phyloP scores from a whole-genome alignment of 2,888 invertebrate genomes.

The Eupithecia tripunctaria region DNA sequence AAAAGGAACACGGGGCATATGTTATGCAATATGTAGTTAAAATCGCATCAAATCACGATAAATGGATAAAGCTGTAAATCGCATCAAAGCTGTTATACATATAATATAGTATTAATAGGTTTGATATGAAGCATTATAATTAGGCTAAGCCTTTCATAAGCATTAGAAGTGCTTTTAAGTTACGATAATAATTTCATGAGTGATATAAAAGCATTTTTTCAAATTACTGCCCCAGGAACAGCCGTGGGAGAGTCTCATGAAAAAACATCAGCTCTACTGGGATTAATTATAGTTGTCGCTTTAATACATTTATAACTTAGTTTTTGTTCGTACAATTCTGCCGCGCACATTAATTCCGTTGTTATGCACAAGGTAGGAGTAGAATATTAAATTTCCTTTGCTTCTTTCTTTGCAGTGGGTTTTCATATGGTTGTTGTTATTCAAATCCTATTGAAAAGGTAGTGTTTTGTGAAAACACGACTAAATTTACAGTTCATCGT shows the following conservation, averaged over 20 bases:
- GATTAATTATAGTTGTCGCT: conserved; percentile 55
- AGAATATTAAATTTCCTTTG: conserved; percentile 33
- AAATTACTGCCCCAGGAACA: background rate
- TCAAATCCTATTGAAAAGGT: conserved; percentile 24
- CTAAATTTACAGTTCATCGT: background rate
- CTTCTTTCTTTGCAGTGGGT: conserved; percentile 13
- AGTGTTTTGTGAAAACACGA: background rate
- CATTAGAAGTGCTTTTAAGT: background rate
- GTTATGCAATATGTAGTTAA: too few species aligned
- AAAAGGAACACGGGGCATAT: too few species aligned
- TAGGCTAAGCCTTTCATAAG: background rate
- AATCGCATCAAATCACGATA: background rate
- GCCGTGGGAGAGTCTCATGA: background rate
- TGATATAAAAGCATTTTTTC: background rate
- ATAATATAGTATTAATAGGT: too few species aligned
- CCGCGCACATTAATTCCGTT: conserved; percentile 43
- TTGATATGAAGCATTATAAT: background rate
- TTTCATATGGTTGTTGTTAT: conserved; percentile 34
- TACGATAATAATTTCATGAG: background rate
- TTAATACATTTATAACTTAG: conserved; percentile 52
- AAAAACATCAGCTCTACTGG: conserved; percentile 31
- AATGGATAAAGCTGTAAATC: background rate
- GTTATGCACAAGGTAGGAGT: conserved; percentile 36
- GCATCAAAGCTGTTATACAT: background rate
- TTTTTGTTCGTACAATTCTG: conserved; percentile 47